These are phyloP conservation scores for Pollenia griseotomentosa DNA, from an alignment of 2,888 invertebrate genomes.

Conservation along the genomic window DNA sequence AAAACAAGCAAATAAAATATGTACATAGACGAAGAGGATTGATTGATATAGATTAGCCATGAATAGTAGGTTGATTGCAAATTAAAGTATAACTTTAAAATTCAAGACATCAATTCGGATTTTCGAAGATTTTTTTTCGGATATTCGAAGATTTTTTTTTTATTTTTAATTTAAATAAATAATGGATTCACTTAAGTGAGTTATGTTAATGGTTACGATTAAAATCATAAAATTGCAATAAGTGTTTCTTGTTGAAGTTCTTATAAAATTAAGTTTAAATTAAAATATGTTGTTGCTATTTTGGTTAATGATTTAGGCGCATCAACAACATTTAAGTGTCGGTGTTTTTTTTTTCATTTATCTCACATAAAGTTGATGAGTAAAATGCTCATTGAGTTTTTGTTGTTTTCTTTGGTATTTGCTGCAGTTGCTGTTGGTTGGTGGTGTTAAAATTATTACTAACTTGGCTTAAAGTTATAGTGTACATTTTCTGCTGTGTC, in stretches of 20 bases:
- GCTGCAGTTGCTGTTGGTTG: constrained; percentile 23
- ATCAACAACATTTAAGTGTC: constrained; percentile 56
- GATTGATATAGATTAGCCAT: no score
- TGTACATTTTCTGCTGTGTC: constrained; percentile 32
- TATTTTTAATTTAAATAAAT: not conserved
- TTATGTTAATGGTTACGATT: constrained; percentile 23
- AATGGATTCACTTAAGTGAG: constrained; percentile 14
- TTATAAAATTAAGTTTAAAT: constrained; percentile 3
- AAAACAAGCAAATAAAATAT: no score
- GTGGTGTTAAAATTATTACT: constrained; percentile 55
- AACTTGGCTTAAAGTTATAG: constrained; percentile 55
- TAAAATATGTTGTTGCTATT: constrained; percentile 25
- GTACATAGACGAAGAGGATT: no score
- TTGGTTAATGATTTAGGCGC: constrained; percentile 64
- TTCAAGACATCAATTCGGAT: no score
- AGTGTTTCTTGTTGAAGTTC: not conserved
- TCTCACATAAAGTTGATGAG: constrained; percentile 58
- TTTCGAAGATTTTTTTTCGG: not conserved
- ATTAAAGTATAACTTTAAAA: no score
- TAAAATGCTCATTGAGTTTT: constrained; percentile 16
- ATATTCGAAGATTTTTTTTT: not conserved
- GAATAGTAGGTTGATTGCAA: no score
- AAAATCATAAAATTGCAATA: constrained; percentile 8
- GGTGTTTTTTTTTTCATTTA: constrained; percentile 24
- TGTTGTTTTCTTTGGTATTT: constrained; percentile 44